Percentiles rank a stretch among this genome's conserved stretches.
These are phyloP conservation scores for Cromileptes altivelis DNA, from an alignment of 2,113 vertebrate species.

Conservation along the genomic window DNA sequence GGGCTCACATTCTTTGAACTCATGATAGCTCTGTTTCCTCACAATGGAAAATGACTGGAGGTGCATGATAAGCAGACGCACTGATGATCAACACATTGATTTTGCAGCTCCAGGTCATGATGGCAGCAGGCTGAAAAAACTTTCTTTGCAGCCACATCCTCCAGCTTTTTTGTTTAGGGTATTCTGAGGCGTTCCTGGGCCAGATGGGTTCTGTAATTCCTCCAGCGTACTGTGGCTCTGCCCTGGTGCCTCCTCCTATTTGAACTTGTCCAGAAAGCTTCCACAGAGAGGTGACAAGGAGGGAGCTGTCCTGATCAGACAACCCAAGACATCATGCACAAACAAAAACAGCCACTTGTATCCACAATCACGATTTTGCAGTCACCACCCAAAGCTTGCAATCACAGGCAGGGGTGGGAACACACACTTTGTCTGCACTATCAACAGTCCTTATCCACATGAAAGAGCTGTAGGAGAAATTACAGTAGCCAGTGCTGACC, in stretches of 20 bases:
- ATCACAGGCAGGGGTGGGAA: background rate
- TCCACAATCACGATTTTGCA: background rate
- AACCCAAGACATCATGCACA: background rate
- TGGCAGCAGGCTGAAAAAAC: background rate
- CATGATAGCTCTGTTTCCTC: background rate
- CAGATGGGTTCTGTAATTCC: background rate
- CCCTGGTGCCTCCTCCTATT: background rate
- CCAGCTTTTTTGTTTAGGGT: background rate
- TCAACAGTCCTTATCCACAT: background rate
- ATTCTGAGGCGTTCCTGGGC: background rate
- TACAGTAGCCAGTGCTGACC: background rate
- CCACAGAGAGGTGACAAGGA: background rate
- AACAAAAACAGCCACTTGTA: background rate
- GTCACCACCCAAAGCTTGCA: background rate
- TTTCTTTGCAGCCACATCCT: background rate
- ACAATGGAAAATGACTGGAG: constrained; percentile 56
- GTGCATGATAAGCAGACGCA: constrained; percentile 15
- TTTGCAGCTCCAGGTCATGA: background rate
- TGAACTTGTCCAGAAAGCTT: background rate
- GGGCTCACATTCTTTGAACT: constrained; percentile 12
- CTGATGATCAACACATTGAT: constrained; percentile 2
- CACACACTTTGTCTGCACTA: background rate
- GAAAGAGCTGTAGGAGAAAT: background rate
- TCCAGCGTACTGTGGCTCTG: background rate
- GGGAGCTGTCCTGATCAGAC: background rate